Percentiles rank a stretch among this genome's conserved stretches.
Conservation (phyloP, 2,113 vertebrate genomes). For the Peromyscus californicus region DNA sequence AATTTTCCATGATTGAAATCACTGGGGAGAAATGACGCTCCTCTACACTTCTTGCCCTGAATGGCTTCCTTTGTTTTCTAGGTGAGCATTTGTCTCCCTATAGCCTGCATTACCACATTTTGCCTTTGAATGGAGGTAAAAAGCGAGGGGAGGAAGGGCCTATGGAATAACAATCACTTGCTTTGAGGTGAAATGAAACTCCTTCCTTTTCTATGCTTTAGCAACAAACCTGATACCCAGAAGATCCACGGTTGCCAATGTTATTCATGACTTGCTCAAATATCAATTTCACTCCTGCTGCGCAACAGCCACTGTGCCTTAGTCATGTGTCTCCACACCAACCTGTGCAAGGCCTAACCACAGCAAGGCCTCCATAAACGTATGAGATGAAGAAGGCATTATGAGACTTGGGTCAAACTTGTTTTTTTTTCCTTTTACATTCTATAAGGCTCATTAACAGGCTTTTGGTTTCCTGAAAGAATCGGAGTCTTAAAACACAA, state of each 20-base stretch:
- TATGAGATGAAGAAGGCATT: conserved; percentile 4
- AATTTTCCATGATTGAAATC: conserved; percentile 43
- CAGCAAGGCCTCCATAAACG: background rate
- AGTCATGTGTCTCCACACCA: background rate
- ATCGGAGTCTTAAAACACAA: conserved; percentile 45
- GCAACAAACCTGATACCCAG: background rate
- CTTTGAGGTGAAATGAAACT: conserved; percentile 35
- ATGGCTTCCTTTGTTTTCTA: conserved; percentile 41
- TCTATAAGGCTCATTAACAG: conserved; percentile 40
- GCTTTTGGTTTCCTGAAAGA: conserved; percentile 34
- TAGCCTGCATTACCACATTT: background rate
- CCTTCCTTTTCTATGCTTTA: conserved; percentile 41
- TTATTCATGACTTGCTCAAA: conserved; percentile 59
- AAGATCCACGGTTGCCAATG: background rate
- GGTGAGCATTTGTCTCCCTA: background rate
- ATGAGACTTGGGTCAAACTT: conserved; percentile 42
- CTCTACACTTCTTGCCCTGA: background rate
- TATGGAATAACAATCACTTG: conserved; percentile 42
- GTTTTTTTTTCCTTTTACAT: background rate
- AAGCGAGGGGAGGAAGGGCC: background rate
- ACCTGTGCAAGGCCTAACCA: conserved; percentile 9
- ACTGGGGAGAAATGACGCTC: background rate
- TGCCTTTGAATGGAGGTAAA: conserved; percentile 1
- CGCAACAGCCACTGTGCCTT: conserved; percentile 22
- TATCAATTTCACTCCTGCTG: conserved; percentile 28